Conservation (phyloP, 2,113 vertebrate genomes). For the Puntigrus tetrazona region DNA sequence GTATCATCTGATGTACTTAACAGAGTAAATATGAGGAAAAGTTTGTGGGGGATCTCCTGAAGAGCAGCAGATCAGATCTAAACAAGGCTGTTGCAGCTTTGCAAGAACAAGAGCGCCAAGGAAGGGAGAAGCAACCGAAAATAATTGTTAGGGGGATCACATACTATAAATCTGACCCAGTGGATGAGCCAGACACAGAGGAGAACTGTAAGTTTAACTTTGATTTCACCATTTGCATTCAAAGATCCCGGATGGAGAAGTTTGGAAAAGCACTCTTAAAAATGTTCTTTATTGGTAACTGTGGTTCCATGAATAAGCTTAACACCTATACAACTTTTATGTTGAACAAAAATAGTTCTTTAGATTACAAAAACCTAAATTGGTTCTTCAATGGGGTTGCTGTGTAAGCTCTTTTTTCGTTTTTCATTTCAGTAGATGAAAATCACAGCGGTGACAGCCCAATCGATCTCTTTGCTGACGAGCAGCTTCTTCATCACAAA, state of each 20-base stretch:
- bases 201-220: slow-evolving; percentile 83
- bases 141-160: slow-evolving; percentile 89
- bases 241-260: not conserved
- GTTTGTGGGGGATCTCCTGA: slow-evolving; percentile 70
- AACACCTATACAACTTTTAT: not conserved
- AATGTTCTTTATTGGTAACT: not conserved
- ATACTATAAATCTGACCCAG: slow-evolving; percentile 91
- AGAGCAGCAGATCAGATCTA: slow-evolving; percentile 52
- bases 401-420: not conserved
- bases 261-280: not conserved
- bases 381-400: not conserved
- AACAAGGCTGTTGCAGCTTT: slow-evolving; percentile 37
- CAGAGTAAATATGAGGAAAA: slow-evolving; percentile 82
- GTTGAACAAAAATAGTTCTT: too few relatives aligned
- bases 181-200: slow-evolving; percentile 84
- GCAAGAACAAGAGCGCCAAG: slow-evolving; percentile 41
- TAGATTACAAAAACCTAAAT: not conserved
- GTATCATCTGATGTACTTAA: slow-evolving; percentile 28
- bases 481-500: slow-evolving; percentile 86
- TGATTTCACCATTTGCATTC: not conserved
- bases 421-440: slow-evolving; percentile 75
- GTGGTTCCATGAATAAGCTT: not conserved
- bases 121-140: slow-evolving; percentile 51
- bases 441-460: slow-evolving; percentile 85
- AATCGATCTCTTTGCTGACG: slow-evolving; percentile 83